These are phyloP conservation scores for Sycophila texana DNA, from an alignment of 2,888 invertebrate genomes.

Conservation along the genomic window DNA sequence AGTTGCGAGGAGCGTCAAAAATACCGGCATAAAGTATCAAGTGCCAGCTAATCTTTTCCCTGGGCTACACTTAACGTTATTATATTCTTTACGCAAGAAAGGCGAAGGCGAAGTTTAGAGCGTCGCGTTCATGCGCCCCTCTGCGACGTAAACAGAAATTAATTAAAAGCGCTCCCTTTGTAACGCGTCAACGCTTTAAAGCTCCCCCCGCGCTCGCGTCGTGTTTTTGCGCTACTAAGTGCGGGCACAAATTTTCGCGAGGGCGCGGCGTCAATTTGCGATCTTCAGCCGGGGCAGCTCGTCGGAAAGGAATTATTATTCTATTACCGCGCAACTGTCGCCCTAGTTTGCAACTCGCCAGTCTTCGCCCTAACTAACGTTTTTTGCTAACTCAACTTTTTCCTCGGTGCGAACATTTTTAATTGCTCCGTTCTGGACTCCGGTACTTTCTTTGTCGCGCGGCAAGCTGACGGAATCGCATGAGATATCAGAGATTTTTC, in stretches of 20 bases:
- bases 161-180: slow-evolving; percentile 42
- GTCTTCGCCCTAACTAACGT: neutral
- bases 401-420: slow-evolving; percentile 15
- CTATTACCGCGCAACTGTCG: slow-evolving; percentile 45
- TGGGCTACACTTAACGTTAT: slow-evolving; percentile 47
- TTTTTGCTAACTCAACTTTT: slow-evolving; percentile 9
- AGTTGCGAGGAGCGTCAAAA: slow-evolving; percentile 27
- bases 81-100: slow-evolving; percentile 40
- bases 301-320: slow-evolving; percentile 45
- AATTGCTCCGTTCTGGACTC: neutral
- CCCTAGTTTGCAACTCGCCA: slow-evolving; percentile 38
- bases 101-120: slow-evolving; percentile 8
- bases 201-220: too few species aligned
- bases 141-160: slow-evolving; percentile 48
- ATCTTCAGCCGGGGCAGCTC: neutral
- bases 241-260: slow-evolving; percentile 30
- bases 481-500: too few species aligned
- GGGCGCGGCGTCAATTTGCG: neutral
- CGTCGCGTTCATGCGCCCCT: neutral
- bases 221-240: neutral
- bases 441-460: too few species aligned
- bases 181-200: neutral
- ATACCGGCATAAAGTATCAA: slow-evolving; percentile 42
- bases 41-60: slow-evolving; percentile 34
- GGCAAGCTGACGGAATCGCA: too few species aligned